Percentiles rank a stretch among this genome's conserved stretches.
These are phyloP conservation scores for Phoeniculus purpureus DNA, from an alignment of 2,797 vertebrate genomes.

Conservation along the genomic window DNA sequence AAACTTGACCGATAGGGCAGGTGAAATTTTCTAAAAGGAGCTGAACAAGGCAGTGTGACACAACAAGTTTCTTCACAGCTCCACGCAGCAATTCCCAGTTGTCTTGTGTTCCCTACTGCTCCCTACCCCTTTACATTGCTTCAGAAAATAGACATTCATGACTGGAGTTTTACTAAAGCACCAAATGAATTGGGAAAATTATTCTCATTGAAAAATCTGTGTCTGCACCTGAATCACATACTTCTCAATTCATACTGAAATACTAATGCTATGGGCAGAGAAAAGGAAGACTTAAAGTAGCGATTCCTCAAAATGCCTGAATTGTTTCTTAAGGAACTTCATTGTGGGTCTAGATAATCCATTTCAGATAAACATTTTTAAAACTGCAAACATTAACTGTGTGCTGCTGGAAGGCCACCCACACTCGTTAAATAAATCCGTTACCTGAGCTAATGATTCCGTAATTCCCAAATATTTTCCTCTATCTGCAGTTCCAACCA, in stretches of 20 bases:
- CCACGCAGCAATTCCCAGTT: rapidly evolving
- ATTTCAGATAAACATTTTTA: neutral
- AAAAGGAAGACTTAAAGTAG: neutral
- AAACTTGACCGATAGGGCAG: neutral
- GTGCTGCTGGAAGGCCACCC: neutral
- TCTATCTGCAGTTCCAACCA: neutral
- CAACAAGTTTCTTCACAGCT: neutral
- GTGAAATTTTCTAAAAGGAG: neutral
- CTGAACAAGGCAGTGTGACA: neutral
- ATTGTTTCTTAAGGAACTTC: neutral
- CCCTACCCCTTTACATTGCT: neutral
- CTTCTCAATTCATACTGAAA: neutral
- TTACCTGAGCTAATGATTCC: neutral
- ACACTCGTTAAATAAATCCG: neutral
- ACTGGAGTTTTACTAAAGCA: neutral
- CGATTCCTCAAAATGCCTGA: neutral
- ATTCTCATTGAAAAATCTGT: neutral
- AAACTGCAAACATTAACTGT: neutral
- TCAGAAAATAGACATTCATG: neutral
- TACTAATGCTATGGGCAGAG: neutral
- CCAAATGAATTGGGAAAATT: neutral
- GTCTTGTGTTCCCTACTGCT: neutral
- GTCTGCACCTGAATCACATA: neutral
- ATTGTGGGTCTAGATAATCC: neutral
- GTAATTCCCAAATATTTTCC: neutral